These are phyloP conservation scores for Chrysemys picta DNA, from an alignment of 2,113 vertebrate genomes.

Conservation along the genomic window DNA sequence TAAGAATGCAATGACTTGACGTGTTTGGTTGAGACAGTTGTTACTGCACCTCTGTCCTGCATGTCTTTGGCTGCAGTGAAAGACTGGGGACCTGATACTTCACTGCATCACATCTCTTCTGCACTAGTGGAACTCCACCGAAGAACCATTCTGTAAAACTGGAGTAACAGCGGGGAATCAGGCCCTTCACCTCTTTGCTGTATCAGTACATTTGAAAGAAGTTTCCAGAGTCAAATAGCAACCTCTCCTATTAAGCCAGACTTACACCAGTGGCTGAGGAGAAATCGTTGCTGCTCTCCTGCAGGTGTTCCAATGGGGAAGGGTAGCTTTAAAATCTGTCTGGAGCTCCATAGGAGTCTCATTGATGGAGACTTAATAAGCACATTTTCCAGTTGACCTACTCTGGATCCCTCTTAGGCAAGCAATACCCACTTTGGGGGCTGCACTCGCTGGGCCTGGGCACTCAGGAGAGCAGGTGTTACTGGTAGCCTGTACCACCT, in stretches of 20 bases:
- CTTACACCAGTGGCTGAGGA: neutral
- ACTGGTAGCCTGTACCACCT: neutral
- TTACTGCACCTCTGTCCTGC: accelerated
- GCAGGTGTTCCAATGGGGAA: neutral
- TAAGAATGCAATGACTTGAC: accelerated
- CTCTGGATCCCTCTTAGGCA: neutral
- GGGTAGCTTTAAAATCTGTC: neutral
- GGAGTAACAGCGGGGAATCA: neutral
- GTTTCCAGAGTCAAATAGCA: neutral
- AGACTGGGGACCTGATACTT: neutral
- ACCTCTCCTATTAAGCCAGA: neutral
- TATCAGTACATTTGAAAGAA: too few relatives aligned
- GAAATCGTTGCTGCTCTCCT: neutral
- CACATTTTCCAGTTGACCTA: neutral
- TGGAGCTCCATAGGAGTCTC: neutral
- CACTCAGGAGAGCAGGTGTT: neutral
- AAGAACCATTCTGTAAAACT: neutral
- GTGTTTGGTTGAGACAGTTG: neutral
- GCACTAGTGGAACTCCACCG: neutral
- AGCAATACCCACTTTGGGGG: neutral
- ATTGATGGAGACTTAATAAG: neutral
- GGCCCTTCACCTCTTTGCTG: neutral
- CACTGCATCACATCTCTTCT: accelerated
- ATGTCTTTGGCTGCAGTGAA: neutral
- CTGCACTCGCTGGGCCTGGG: neutral